Conservation (phyloP, 2,113 vertebrate species). For the Todiramphus saurophagus region DNA sequence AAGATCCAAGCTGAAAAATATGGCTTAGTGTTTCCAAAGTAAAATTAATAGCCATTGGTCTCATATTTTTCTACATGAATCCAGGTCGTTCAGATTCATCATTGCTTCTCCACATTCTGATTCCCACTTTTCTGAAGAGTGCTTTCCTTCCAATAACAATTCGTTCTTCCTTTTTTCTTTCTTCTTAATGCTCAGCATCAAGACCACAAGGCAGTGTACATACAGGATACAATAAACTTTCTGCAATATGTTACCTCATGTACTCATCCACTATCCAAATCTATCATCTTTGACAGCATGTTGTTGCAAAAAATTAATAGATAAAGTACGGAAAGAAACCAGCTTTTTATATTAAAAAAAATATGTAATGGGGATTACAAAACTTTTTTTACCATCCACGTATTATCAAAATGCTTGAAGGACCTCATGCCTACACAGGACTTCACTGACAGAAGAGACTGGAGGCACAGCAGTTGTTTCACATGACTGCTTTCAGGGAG, state of each 20-base stretch:
- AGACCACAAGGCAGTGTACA: not conserved
- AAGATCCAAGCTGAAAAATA: not conserved
- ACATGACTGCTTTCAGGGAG: not conserved
- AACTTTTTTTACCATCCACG: not conserved
- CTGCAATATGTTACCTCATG: not conserved
- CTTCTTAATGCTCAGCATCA: not conserved
- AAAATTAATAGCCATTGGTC: not conserved
- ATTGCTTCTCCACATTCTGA: not conserved
- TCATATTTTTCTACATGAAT: rapidly evolving
- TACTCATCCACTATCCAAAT: not conserved
- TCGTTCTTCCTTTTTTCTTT: not conserved
- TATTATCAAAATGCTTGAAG: not conserved
- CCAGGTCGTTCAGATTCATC: not conserved
- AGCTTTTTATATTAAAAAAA: not conserved
- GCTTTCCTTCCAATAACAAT: not conserved
- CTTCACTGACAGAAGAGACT: not conserved
- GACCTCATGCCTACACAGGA: not conserved
- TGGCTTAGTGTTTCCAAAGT: not conserved
- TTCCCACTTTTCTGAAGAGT: not conserved
- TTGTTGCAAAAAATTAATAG: not conserved
- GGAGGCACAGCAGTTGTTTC: not conserved
- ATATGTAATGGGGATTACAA: not conserved
- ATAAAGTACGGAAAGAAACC: not conserved
- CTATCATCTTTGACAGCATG: not conserved
- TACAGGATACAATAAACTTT: too few relatives aligned